These are phyloP conservation scores for Rattus norvegicus DNA, from an alignment of 2,113 vertebrate genomes.

Conservation along the genomic window GRCr8 NC_086022.1:27239501-27240000, in stretches of 20 bases:
- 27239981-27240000: neutral
- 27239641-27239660: neutral
- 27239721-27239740: neutral
- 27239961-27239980: neutral
- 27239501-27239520: neutral
- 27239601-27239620: neutral
- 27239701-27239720: neutral
- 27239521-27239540: neutral
- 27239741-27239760: neutral
- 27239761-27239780: neutral
- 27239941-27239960: neutral
- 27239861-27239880: neutral
- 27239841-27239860: neutral
- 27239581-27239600: neutral
- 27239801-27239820: neutral
- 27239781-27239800: neutral
- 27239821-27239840: neutral
- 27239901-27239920: neutral
- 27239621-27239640: neutral
- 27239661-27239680: neutral
- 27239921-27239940: neutral
- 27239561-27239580: neutral
- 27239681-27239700: neutral
- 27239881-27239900: neutral
- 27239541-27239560: neutral